Evolutionary conservation across 92 coral and sea anemone genomes (phyloP), one percentile per base, ranked within the genome.

Genomic region (Phenganax subtilis): DNA sequence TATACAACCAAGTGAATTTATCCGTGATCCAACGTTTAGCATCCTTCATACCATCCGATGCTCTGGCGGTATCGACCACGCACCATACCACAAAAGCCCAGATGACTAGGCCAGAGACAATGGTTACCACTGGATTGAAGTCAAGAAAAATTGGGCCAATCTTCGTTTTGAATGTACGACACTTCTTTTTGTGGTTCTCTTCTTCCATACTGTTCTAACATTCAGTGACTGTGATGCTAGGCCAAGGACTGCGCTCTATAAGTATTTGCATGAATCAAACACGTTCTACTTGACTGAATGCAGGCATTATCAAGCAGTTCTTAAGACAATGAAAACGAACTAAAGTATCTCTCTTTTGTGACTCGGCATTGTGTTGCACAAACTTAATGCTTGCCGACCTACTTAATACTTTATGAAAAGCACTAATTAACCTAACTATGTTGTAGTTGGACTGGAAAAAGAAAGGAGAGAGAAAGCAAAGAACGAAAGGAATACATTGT

Each of bases 11-110:
- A 14, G 88, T 86, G 81, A 83, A 86, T 27, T 73, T 86, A 54
- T 75, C 67, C n/a, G 88, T 86, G 54, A 86, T 79, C 88, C 88
- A 86, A 8, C 77, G 65, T 44, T 83, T 86, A 60, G 81, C 83
- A 63, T 81, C 74, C 14, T 77, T 78, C 56, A 86, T 71, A 29
- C 79, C 85, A 6, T 81, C 77, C 31, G 81, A 71, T 54, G 88
- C 85, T n/a, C 20, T 63, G 4, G 53, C 80, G 53, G 88, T 83
- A 66, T 81, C 73, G 17, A 72, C 59, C 57, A 86, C 82, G 31
- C 88, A 86, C 88, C 88, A 86, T 15, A 65, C 72, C 52, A 84
- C 72, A 64, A 86, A 86, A 53, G 75, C 88, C 88, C 88, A 86
- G 73, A 86, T 86, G 8, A 86, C 11, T 9, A 81, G 12, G 8